Base-by-base conservation (phyloP, 2,888 invertebrate species). In the Ormyrus pomaceus region DNA sequence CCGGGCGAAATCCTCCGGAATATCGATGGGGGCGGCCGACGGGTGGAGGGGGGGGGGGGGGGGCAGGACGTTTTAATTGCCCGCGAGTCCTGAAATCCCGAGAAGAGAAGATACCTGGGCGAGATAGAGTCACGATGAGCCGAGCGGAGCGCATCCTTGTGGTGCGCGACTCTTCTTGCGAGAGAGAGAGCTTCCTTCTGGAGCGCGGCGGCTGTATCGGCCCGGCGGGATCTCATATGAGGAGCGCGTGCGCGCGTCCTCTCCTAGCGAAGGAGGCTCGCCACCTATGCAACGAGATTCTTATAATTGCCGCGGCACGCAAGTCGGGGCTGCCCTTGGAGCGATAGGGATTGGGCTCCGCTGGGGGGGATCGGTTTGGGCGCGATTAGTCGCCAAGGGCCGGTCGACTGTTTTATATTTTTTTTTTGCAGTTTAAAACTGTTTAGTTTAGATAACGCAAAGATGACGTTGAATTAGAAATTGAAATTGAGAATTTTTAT, bases 1-100 rank as follows among this genome's bases (percentile, higher is more conserved):
- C 45, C n/a, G 11, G 13, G 62, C 69, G 61, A 74, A 75, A 78
- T 81, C 74, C 19, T 68, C 11, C 19, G 48, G 75, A 72, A 71
- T 78, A 75, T 81, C 75, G 75, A 78, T 72, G 75, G 65, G 19
- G 19, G 53, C 4, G 55, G 50, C 34, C 59, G 34, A 58, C 34
- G 86, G 13, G 13, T 0, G 13, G 13, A 13, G 13, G 13, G 13
- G 13, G n/a, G 19, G 19, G 19, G 19, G 19, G 19, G 19, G 19
- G 19, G 19, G 19, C 19, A 19, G 87, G 88, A 88, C 87, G 87
- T 86, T 88, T 89, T 89, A 89, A 89, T 89, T 89, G 88, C 88
- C 88, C 69, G 65, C 65, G 75, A 72, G 80, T 75, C 71, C 75
- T 72, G 79, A 79, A 80, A 83, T 81, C 81, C 77, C 74, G 64